Conservation (phyloP, 1,140 invertebrate genomes). For the Globodera rostochiensis region DNA sequence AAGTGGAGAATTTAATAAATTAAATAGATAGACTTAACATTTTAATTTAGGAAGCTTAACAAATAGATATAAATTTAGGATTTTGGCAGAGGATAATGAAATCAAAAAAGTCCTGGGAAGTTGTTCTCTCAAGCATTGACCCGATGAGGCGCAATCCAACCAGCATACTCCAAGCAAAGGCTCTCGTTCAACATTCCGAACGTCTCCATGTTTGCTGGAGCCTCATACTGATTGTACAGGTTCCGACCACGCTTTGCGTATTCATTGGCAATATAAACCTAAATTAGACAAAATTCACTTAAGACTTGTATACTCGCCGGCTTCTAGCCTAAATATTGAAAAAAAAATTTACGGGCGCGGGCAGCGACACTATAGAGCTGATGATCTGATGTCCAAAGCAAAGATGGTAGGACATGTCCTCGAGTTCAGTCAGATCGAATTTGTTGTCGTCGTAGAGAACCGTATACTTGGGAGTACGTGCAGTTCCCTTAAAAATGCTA, state of each 20-base stretch:
- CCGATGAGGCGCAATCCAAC: conserved; percentile 3
- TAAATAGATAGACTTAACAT: too few species aligned
- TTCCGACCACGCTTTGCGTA: conserved; percentile 44
- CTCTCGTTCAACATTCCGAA: neutral
- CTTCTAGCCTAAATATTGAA: neutral
- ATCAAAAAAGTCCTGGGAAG: neutral
- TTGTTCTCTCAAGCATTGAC: neutral
- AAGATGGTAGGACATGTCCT: conserved; percentile 46
- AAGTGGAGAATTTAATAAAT: too few species aligned
- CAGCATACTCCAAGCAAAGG: neutral
- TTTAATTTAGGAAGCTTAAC: too few species aligned
- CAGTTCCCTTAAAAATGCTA: conserved; percentile 46
- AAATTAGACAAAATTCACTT: conserved; percentile 32
- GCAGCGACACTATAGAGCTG: conserved; percentile 26
- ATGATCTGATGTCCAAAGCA: conserved; percentile 53
- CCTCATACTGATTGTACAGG: conserved; percentile 33
- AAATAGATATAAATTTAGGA: too few species aligned
- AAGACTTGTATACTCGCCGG: neutral
- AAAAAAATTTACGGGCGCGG: conserved; percentile 19
- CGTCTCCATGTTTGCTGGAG: conserved; percentile 10
- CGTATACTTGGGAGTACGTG: conserved; percentile 46
- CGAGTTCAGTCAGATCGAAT: conserved; percentile 23
- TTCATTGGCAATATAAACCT: conserved; percentile 44
- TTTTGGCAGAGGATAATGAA: too few species aligned
- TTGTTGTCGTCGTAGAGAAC: conserved; percentile 40